Conservation (phyloP, 1,140 invertebrate species). For the Trypoxylus dichotomus region DNA sequence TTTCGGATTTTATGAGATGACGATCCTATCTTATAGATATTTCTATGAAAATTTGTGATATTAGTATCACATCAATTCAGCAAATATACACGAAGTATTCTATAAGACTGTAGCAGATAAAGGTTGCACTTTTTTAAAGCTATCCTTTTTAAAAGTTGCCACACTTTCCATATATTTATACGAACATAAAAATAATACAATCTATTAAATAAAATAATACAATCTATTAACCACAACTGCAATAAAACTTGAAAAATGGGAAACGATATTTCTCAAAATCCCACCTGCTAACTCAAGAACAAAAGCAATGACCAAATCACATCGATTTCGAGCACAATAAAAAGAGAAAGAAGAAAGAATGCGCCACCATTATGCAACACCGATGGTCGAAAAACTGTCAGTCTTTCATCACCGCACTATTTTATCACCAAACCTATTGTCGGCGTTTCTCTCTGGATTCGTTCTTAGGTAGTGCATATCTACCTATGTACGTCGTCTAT, state of each 20-base stretch:
- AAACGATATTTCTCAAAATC: slow-evolving; percentile 4
- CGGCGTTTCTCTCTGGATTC: not conserved
- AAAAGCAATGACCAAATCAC: not conserved
- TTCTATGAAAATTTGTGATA: too few relatives aligned
- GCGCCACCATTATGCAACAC: not conserved
- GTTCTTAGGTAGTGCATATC: not conserved
- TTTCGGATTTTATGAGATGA: too few relatives aligned
- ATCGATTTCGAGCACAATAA: not conserved
- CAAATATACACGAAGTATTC: too few relatives aligned
- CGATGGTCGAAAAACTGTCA: slow-evolving; percentile 5
- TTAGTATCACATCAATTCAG: too few relatives aligned
- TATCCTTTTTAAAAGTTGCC: too few relatives aligned
- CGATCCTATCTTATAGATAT: too few relatives aligned
- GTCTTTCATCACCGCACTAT: not conserved
- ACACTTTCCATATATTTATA: too few relatives aligned
- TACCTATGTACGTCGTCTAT: not conserved
- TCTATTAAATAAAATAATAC: not conserved
- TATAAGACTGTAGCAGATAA: too few relatives aligned
- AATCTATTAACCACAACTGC: not conserved
- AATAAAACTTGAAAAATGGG: not conserved
- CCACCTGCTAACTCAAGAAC: not conserved
- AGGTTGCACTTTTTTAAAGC: too few relatives aligned
- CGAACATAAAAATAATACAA: too few relatives aligned
- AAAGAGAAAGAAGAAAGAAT: not conserved
- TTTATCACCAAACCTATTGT: slow-evolving; percentile 24